Evolutionary conservation across 2,113 vertebrate species (phyloP).

Genomic region (Serilophus lunatus): DNA sequence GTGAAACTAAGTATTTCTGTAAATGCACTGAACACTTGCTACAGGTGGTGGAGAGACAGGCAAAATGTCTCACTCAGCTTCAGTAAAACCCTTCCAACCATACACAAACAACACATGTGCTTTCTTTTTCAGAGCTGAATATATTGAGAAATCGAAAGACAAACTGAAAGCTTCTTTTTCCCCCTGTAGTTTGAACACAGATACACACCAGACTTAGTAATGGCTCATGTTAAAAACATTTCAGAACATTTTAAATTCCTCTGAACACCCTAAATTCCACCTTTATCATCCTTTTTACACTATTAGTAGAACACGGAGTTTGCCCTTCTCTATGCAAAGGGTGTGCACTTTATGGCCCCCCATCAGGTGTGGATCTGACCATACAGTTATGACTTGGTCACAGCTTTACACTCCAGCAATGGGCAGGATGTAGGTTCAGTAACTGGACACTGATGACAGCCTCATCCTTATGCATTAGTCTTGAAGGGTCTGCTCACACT

Average conservation of each 20-base stretch:
- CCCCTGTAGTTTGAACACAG: background rate
- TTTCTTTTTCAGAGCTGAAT: background rate
- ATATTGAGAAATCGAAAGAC: background rate
- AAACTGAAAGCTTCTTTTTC: background rate
- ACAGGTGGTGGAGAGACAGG: background rate
- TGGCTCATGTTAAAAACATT: background rate
- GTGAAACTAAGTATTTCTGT: background rate
- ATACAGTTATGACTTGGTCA: background rate
- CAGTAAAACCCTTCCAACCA: conserved; percentile 31
- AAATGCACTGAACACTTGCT: background rate
- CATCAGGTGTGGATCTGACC: background rate
- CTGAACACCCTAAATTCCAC: background rate
- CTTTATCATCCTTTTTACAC: background rate
- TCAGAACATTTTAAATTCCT: background rate
- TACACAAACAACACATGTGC: background rate
- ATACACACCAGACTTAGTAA: background rate
- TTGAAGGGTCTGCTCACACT: background rate
- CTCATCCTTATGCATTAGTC: background rate
- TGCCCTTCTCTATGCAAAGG: background rate
- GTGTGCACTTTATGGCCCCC: background rate
- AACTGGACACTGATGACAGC: background rate
- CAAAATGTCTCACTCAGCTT: background rate
- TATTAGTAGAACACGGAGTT: background rate
- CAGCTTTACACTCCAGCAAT: background rate
- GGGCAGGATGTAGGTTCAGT: background rate